phyloP scores from a whole-genome alignment of 2,888 invertebrate species.

The Bellardia pandia region DNA sequence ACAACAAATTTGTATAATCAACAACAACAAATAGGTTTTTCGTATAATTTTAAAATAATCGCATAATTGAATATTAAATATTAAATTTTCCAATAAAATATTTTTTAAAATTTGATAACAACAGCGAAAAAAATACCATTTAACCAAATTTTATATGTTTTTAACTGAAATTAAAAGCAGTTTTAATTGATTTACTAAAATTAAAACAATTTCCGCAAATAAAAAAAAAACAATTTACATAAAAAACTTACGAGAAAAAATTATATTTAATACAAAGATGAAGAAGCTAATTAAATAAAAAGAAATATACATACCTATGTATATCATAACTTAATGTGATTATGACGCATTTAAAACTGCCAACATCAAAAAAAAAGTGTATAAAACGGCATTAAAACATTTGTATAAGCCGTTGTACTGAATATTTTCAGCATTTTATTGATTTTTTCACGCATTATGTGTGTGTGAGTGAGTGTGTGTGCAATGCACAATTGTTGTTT shows the following conservation, averaged over 20 bases:
- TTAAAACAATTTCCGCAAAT: constrained; percentile 34
- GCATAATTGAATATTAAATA: no score
- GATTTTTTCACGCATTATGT: constrained; percentile 33
- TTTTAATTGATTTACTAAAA: neutral
- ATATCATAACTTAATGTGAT: constrained; percentile 48
- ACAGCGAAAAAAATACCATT: no score
- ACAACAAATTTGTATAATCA: no score
- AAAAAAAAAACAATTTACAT: constrained; percentile 20
- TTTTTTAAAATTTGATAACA: no score
- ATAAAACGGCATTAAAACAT: constrained; percentile 54
- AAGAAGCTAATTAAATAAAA: no score
- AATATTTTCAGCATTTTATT: constrained; percentile 66
- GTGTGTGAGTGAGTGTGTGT: neutral
- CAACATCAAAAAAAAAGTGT: constrained; percentile 33
- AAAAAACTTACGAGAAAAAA: constrained; percentile 3
- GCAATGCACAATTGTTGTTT: neutral
- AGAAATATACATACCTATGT: neutral
- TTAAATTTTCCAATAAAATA: no score
- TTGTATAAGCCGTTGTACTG: constrained; percentile 6
- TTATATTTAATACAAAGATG: neutral
- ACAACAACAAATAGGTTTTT: no score
- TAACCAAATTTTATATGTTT: no score
- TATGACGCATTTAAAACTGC: constrained; percentile 59
- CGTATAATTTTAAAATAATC: no score
- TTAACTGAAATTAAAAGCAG: no score